A percentile compares a stretch with the other conserved stretches of the same genome.
These are phyloP conservation scores for Pristionchus arcanus DNA, from an alignment of 2,888 invertebrate genomes.

Conservation along the genomic window DNA sequence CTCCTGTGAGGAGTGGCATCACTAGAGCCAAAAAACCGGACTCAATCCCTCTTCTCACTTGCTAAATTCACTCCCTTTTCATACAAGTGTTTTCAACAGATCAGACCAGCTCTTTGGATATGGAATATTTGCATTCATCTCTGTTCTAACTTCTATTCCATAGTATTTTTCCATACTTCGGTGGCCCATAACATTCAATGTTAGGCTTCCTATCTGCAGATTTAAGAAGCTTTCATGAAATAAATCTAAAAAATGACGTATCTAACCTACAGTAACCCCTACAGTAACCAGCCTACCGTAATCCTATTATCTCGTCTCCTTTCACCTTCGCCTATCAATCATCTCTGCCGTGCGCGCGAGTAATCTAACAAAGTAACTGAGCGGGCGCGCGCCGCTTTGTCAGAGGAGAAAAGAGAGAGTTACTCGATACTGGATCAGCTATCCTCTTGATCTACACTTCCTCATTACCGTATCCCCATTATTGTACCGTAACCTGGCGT, in stretches of 20 bases:
- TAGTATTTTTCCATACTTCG: background rate
- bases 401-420: background rate
- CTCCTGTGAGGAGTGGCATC: conserved; percentile 20
- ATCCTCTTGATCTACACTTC: background rate
- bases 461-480: background rate
- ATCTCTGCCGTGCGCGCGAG: background rate
- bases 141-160: background rate
- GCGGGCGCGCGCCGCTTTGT: background rate
- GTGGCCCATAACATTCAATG: background rate
- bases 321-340: conserved; percentile 32
- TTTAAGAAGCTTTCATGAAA: no score
- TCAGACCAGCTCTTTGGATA: background rate
- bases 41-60: background rate
- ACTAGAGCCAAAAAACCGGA: conserved; percentile 20
- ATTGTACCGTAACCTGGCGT: background rate
- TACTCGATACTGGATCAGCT: background rate
- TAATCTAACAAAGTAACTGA: conserved; percentile 41
- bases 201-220: no score
- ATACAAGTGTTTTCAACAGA: conserved; percentile 27
- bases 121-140: background rate
- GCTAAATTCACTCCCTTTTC: conserved; percentile 40
- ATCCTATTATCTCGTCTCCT: background rate
- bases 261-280: background rate
- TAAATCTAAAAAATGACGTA: no score
- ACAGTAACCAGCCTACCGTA: background rate